phyloP scores from a whole-genome alignment of 2,797 vertebrate genomes.

The Crocodylus rhombifer region DNA sequence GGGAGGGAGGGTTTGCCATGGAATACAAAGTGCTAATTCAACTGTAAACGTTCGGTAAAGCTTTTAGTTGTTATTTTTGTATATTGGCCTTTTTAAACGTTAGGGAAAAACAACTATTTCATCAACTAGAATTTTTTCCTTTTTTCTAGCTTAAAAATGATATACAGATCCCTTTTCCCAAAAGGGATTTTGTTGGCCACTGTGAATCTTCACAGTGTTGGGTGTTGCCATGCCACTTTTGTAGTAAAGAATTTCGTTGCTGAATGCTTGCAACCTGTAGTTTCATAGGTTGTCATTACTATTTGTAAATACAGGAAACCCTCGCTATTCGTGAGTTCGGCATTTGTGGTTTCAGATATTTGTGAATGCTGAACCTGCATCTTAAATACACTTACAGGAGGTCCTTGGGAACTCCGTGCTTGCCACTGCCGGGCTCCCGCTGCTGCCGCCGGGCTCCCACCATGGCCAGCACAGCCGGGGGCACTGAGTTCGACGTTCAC shows the following conservation, averaged over 20 bases:
- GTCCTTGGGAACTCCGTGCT: too few species aligned
- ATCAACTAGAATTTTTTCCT: constrained; percentile 23
- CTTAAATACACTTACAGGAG: too few species aligned
- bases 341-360: too few species aligned
- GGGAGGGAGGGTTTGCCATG: too few species aligned
- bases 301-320: neutral
- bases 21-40: neutral
- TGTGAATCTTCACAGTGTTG: neutral
- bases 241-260: constrained; percentile 26
- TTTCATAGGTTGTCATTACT: constrained; percentile 32
- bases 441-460: too few species aligned
- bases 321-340: too few species aligned
- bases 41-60: neutral
- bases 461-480: too few species aligned
- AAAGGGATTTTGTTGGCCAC: neutral
- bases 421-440: too few species aligned
- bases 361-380: too few species aligned
- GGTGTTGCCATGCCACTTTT: neutral
- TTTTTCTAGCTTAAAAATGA: neutral
- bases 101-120: neutral
- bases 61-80: neutral
- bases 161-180: neutral
- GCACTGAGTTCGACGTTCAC: too few species aligned
- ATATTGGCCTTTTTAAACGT: neutral
- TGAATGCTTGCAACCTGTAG: constrained; percentile 6